Evolutionary conservation across 2,888 invertebrate genomes (phyloP), one percentile per base, ranked within the genome.

Genomic region (Troides helena): DNA sequence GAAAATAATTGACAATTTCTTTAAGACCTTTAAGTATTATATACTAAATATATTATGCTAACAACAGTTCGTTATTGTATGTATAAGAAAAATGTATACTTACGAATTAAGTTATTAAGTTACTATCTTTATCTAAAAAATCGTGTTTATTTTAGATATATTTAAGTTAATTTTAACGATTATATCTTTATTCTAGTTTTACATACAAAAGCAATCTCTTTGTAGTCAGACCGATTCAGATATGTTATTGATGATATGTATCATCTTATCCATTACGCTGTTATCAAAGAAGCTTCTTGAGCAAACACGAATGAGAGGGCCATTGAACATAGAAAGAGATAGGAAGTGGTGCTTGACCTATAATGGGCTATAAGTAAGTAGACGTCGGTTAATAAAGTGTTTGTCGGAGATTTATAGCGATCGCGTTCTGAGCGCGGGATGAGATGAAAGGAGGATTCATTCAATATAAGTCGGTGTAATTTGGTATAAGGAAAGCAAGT

Each of bases 341-440:
- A 70, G 60, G 36, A 61, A 67, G 43, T 70, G 70, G 25, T 59
- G 69, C 67, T 67, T 70, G 67, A 70, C 70, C 67, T 60, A 67
- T 70, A 67, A 70, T 67, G 64, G 67, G 12, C 59, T 60, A 25
- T 70, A 70, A 70, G 67, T 67, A 70, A 67, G 63, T 67, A 67
- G 67, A 60, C 60, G 59, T 65, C 61, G 25, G 66, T 59, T 59
- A 67, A 70, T 67, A 66, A 62, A 70, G 70, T 64, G 63, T 70
- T 67, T 61, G 67, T 67, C 69, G 56, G 59, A 67, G 70, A 70
- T 67, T 60, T 70, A 70, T 70, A 46, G 70, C 62, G 63, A 56
- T 56, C 43, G 67, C 46, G 70, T 39, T 60, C 39, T 62, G 62
- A 25, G 21, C 39, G 67, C 67, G 63, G 60, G 67, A 64, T 70